Evolutionary conservation across 2,888 invertebrate genomes (phyloP), one percentile per base, ranked within the genome.

Genomic region (Erynnis tages): DNA sequence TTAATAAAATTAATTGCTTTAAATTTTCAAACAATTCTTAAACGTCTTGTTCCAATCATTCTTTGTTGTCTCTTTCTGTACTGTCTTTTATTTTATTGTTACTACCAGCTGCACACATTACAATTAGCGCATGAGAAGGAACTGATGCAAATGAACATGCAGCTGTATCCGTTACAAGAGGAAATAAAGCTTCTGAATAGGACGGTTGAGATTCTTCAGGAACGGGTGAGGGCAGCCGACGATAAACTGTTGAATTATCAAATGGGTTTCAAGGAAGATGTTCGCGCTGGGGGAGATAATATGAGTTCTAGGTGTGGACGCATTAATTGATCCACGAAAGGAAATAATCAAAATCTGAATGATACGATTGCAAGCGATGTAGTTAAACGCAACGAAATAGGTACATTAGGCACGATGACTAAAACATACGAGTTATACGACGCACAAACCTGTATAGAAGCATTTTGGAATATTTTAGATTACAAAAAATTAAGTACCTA

Each of bases 41-140:
- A n/a, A n/a, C n/a, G n/a, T n/a, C n/a, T n/a, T n/a, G n/a, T 21
- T 21, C 21, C 21, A 21, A 4, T 21, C 21, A 4, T 21, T 21
- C 4, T 21, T 21, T 21, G 6, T 21, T 21, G 21, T 21, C 4
- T 21, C 3, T 21, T 21, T 21, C 3, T 23, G 21, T 29, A 29
- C 5, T 29, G n/a, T 8, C 13, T 54, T 37, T 29, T 23, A 7
- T 43, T 35, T 1, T 38, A 4, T 30, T 49, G 29, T 17, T 48
- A 21, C 21, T 4, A 21, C 41, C 87, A 95, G 93, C 83, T 96
- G 29, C 95, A 94, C 77, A 94, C 94, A 5, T 91, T 94, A 3
- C 94, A 94, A 82, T 83, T 93, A 61, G 93, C 94, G 2, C 94
- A 94, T 67, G 94, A 94, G 71, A 91, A 93, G 56, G 95, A 94